Evolutionary conservation across 92 coral and sea anemone genomes (phyloP).

Genomic region (Ricordea florida): DNA sequence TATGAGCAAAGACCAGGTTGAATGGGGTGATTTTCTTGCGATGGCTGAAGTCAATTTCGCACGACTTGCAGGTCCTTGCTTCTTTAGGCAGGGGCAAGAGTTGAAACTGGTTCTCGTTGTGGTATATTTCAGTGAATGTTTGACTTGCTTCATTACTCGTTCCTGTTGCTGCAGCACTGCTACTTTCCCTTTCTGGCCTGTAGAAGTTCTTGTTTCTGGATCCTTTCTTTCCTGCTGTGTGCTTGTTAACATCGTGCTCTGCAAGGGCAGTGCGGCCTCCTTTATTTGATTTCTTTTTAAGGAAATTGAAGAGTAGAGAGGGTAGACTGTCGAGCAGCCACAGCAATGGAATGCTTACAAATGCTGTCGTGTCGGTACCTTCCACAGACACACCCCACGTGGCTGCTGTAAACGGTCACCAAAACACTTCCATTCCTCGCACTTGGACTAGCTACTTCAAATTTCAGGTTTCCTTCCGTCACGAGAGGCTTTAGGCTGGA

Average conservation of each 20-base stretch:
- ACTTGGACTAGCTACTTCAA: constrained; percentile 38
- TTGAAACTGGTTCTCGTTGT: constrained; percentile 44
- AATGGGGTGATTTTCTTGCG: constrained; percentile 36
- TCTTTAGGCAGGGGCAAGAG: constrained; percentile 38
- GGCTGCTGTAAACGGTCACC: constrained; percentile 19
- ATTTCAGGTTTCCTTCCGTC: constrained; percentile 6
- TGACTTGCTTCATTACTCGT: constrained; percentile 1
- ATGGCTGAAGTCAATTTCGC: constrained; percentile 30
- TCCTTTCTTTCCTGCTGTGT: constrained; percentile 41
- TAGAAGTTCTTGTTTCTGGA: constrained; percentile 19
- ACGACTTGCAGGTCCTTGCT: constrained; percentile 26
- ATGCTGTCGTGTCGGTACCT: constrained; percentile 32
- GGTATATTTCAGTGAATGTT: constrained; percentile 29
- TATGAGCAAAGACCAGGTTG: constrained; percentile 39
- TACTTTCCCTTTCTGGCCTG: constrained; percentile 13
- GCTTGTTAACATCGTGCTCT: constrained; percentile 35
- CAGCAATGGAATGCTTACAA: constrained; percentile 47
- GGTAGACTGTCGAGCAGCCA: constrained; percentile 12
- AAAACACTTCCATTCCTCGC: constrained; percentile 24
- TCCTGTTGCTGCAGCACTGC: neutral
- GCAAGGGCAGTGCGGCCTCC: constrained; percentile 50
- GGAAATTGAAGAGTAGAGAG: constrained; percentile 22
- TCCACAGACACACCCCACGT: constrained; percentile 31
- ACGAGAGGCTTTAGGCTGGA: constrained; percentile 34
- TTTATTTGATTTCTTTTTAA: constrained; percentile 15